Conservation (phyloP, 2,888 invertebrate species). For the Keiferia lycopersicella region DNA sequence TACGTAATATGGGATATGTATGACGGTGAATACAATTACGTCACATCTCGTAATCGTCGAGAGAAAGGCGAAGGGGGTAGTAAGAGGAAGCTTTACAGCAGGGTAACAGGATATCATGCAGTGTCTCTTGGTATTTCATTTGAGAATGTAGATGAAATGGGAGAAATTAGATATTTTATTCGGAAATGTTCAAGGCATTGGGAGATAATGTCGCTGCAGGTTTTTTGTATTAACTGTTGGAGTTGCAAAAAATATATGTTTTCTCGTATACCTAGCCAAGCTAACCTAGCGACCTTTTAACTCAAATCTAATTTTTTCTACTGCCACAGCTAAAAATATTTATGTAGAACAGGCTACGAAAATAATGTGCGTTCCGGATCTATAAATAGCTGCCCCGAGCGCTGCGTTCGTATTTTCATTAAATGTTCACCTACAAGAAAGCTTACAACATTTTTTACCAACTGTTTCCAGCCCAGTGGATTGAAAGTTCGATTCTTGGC, state of each 20-base stretch:
- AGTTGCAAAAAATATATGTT: no score
- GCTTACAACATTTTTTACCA: no score
- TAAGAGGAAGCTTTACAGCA: background rate
- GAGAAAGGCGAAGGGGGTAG: conserved; percentile 29
- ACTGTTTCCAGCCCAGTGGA: no score
- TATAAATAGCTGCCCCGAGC: background rate
- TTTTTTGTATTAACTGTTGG: no score
- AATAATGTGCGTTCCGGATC: background rate
- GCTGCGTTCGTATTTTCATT: background rate
- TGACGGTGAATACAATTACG: conserved; percentile 48
- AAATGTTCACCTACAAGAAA: no score
- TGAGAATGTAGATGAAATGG: background rate
- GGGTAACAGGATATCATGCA: background rate
- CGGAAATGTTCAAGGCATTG: no score
- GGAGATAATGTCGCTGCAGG: no score
- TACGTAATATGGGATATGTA: conserved; percentile 33
- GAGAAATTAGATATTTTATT: background rate
- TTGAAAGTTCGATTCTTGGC: no score
- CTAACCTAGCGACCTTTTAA: background rate
- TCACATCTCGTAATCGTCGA: conserved; percentile 27
- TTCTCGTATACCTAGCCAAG: no score
- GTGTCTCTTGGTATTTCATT: background rate
- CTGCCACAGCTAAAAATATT: background rate
- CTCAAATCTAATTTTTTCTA: background rate
- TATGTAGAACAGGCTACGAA: background rate